A percentile compares a stretch with the other conserved stretches of the same genome.
Evolutionary conservation across 2,888 invertebrate species (phyloP).

Genomic region (Acanthosepion lycidas): DNA sequence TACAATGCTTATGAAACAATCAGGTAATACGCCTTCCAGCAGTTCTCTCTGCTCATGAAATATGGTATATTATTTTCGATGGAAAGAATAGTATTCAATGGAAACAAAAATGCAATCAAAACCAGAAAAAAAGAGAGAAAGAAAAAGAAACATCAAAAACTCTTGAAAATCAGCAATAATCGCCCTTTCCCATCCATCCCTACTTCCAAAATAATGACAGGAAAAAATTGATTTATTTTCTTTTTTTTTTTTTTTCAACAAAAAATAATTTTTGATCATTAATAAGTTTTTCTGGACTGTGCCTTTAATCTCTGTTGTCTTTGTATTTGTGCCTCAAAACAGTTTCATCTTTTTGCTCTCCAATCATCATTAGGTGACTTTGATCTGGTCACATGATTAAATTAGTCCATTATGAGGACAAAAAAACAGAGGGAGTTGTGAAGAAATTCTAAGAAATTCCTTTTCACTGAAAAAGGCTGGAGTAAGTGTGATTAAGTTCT

Average conservation of each 20-base stretch:
- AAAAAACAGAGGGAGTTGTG: not conserved
- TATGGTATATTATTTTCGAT: not conserved
- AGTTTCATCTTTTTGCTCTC: not conserved
- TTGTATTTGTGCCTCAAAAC: no score
- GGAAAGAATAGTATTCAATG: conserved; percentile 33
- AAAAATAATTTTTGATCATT: no score
- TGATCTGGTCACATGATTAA: not conserved
- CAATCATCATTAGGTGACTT: not conserved
- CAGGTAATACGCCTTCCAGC: conserved; percentile 13
- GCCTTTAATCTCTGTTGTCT: not conserved
- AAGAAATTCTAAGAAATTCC: not conserved
- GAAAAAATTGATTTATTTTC: not conserved
- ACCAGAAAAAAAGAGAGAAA: not conserved
- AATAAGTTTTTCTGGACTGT: conserved; percentile 13
- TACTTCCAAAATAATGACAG: not conserved
- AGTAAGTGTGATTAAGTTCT: not conserved
- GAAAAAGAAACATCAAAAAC: not conserved
- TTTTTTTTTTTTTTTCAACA: no score
- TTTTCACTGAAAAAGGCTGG: not conserved
- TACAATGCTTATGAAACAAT: conserved; percentile 33
- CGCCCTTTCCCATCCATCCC: not conserved
- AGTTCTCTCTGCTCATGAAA: not conserved
- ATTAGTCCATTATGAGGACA: not conserved
- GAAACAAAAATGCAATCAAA: not conserved
- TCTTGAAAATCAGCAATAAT: not conserved